Conservation (phyloP, 1,140 invertebrate genomes). For the Halotydeus destructor region DNA sequence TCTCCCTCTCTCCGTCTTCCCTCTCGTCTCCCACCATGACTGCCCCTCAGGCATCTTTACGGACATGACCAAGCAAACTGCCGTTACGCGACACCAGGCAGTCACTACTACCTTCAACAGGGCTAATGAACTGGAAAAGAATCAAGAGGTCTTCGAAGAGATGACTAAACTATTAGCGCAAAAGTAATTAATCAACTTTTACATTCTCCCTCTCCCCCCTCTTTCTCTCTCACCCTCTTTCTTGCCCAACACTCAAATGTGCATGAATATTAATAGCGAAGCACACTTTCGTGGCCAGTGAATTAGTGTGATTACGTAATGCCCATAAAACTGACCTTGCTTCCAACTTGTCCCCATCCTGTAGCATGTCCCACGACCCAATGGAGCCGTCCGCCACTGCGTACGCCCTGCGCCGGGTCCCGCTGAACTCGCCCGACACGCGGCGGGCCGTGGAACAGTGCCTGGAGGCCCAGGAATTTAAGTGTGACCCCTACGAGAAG, state of each 20-base stretch:
- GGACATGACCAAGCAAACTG: slow-evolving; percentile 14
- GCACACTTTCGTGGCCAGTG: no score
- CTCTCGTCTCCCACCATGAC: no score
- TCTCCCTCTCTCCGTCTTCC: no score
- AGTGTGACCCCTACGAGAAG: slow-evolving; percentile 19
- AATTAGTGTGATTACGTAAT: no score
- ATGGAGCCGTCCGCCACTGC: slow-evolving; percentile 9
- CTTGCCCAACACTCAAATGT: no score
- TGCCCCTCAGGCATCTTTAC: slow-evolving; percentile 7
- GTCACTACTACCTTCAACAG: slow-evolving; percentile 14
- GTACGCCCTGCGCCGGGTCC: slow-evolving; percentile 4
- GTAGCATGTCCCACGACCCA: slow-evolving; percentile 13
- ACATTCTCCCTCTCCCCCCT: background rate
- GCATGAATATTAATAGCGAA: no score
- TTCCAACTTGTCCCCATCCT: background rate
- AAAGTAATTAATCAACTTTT: slow-evolving; percentile 10
- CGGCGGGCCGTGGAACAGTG: slow-evolving; percentile 9
- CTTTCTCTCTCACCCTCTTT: slow-evolving; percentile 5
- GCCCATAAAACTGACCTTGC: background rate
- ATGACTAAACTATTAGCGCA: slow-evolving; percentile 13
- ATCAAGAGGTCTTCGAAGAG: slow-evolving; percentile 16
- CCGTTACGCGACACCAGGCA: slow-evolving; percentile 13
- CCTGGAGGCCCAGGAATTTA: slow-evolving; percentile 7
- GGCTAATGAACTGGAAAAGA: slow-evolving; percentile 14
- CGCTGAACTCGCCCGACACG: slow-evolving; percentile 8